Percentiles rank a stretch among this genome's conserved stretches.
Evolutionary conservation across 2,113 vertebrate species (phyloP).

Genomic region (Chamaea fasciata): DNA sequence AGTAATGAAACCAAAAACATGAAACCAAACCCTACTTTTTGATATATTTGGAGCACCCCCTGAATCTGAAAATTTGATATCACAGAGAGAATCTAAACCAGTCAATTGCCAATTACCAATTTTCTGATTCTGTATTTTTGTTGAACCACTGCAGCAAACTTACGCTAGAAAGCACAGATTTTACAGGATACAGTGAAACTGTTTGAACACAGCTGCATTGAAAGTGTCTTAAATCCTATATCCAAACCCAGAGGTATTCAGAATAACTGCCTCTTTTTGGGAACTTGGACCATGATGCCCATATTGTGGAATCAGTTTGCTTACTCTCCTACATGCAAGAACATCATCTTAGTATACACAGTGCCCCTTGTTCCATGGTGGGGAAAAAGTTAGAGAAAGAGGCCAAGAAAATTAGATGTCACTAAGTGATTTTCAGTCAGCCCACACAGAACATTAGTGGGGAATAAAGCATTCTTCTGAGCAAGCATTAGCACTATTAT

Average conservation of each 20-base stretch:
- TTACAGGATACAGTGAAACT: neutral
- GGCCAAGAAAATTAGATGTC: neutral
- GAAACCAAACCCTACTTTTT: neutral
- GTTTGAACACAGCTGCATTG: neutral
- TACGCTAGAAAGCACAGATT: neutral
- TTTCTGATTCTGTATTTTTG: neutral
- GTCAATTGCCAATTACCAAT: neutral
- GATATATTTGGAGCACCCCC: rapidly evolving
- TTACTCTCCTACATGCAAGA: neutral
- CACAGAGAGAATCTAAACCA: neutral
- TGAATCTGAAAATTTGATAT: neutral
- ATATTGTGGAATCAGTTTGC: neutral
- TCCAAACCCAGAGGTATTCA: neutral
- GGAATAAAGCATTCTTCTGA: neutral
- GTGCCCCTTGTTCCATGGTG: neutral
- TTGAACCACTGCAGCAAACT: neutral
- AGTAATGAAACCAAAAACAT: neutral
- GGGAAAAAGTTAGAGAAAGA: neutral
- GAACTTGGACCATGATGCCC: neutral
- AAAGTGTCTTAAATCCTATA: neutral
- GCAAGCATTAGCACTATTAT: conserved; percentile 19
- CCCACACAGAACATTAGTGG: neutral
- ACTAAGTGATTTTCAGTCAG: neutral
- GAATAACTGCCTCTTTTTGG: neutral
- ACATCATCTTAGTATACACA: neutral